These are phyloP conservation scores for Drosophila vallismaia DNA, from an alignment of 2,888 invertebrate species.

Conservation along the genomic window DNA sequence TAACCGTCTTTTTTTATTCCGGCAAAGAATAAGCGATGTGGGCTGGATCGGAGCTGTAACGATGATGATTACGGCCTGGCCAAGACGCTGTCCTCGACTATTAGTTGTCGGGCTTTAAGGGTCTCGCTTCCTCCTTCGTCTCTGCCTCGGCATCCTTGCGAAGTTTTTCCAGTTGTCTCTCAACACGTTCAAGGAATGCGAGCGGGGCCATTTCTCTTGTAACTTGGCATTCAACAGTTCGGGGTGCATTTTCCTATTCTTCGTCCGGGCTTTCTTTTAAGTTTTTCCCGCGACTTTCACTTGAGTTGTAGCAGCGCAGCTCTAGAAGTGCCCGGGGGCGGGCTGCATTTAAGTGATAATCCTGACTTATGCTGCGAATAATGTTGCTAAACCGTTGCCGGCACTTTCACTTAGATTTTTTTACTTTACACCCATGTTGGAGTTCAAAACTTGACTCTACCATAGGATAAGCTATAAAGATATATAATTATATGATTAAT, in stretches of 20 bases:
- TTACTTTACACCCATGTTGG: slow-evolving; percentile 5
- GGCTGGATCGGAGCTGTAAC: neutral
- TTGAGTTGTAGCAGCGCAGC: slow-evolving; percentile 46
- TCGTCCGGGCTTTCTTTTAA: slow-evolving; percentile 35
- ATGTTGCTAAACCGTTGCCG: slow-evolving; percentile 72
- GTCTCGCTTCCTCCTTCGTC: slow-evolving; percentile 8
- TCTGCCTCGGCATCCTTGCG: slow-evolving; percentile 12
- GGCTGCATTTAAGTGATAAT: slow-evolving; percentile 69
- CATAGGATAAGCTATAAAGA: neutral
- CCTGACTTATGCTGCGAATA: slow-evolving; percentile 76
- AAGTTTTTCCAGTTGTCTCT: slow-evolving; percentile 25
- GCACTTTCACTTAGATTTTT: slow-evolving; percentile 23
- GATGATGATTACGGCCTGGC: slow-evolving; percentile 25
- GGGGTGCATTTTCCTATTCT: slow-evolving; percentile 43
- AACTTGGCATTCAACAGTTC: slow-evolving; percentile 68
- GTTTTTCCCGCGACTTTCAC: slow-evolving; percentile 51
- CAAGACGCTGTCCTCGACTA: slow-evolving; percentile 63
- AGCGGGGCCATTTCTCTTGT: slow-evolving; percentile 50
- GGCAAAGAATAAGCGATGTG: neutral
- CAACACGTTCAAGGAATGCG: slow-evolving; percentile 25
- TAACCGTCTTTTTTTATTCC: slow-evolving; percentile 2
- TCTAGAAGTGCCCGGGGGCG: slow-evolving; percentile 2
- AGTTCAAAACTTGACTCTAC: neutral
- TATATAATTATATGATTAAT: neutral
- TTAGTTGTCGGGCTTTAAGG: slow-evolving; percentile 52